These are phyloP conservation scores for Dicentrarchus labrax DNA, from an alignment of 2,113 vertebrate genomes.

Conservation along the genomic window DNA sequence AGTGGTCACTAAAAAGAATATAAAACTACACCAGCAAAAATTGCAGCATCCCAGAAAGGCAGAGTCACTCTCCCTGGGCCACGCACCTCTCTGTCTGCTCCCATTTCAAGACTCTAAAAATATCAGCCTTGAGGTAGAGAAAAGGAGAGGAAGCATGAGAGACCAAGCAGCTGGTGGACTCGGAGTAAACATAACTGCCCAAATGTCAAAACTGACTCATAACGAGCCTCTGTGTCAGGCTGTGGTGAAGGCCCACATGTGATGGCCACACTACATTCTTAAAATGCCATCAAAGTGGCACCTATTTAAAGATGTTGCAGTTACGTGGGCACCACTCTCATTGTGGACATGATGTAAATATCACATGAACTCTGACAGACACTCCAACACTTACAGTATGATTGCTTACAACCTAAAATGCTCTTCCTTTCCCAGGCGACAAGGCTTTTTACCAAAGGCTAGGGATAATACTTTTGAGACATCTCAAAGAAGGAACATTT, in stretches of 20 bases:
- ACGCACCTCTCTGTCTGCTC: conserved; percentile 59
- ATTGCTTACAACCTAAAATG: background rate
- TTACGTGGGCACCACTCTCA: background rate
- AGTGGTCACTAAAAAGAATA: background rate
- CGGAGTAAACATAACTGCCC: conserved; percentile 51
- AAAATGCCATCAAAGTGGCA: conserved; percentile 8
- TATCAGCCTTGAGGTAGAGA: conserved; percentile 65
- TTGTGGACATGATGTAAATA: background rate
- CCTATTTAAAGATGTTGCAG: background rate
- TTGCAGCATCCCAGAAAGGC: conserved; percentile 49
- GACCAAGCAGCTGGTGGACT: conserved; percentile 60
- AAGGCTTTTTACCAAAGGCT: no score
- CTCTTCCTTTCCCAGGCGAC: background rate
- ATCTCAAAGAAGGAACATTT: background rate
- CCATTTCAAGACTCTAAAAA: conserved; percentile 79
- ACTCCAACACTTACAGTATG: background rate
- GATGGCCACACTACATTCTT: background rate
- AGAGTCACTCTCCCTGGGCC: conserved; percentile 41
- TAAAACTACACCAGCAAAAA: background rate
- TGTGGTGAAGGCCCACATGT: background rate
- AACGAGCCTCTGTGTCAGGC: background rate
- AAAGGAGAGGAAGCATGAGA: conserved; percentile 38
- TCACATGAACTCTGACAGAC: background rate
- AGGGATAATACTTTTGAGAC: background rate
- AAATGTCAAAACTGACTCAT: conserved; percentile 55